Percentiles rank a stretch among this genome's conserved stretches.
phyloP scores from a whole-genome alignment of 2,113 vertebrate species.

The Vulpes vulpes region DNA sequence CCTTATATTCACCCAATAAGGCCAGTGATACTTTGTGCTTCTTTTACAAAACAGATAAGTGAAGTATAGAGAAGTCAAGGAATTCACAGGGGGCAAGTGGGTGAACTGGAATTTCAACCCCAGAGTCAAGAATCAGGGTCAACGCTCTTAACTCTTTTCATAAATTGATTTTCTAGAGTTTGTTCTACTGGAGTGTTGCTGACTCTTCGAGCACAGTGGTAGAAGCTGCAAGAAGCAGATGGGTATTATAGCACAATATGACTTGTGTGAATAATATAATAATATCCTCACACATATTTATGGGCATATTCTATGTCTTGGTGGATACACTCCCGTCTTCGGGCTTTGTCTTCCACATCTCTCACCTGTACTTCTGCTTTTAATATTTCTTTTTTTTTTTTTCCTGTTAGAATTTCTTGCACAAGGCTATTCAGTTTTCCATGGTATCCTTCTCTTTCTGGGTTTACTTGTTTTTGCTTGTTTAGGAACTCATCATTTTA shows the following conservation, averaged over 20 bases:
- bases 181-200: neutral
- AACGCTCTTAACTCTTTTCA: accelerated
- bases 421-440: neutral
- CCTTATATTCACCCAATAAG: neutral
- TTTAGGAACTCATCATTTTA: neutral
- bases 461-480: neutral
- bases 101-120: neutral
- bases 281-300: neutral
- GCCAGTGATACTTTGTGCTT: no score
- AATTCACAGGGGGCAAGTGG: neutral
- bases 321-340: neutral
- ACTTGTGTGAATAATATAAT: neutral
- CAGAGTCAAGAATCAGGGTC: neutral
- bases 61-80: neutral
- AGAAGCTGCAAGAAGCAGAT: neutral
- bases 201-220: neutral
- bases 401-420: no score
- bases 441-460: neutral
- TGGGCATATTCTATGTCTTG: accelerated
- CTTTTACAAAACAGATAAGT: neutral
- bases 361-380: neutral
- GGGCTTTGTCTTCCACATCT: neutral
- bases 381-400: neutral
- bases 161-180: neutral
- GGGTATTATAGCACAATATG: accelerated